phyloP scores from a whole-genome alignment of 1,140 invertebrate species.

The Trinorchestia longiramus region DNA sequence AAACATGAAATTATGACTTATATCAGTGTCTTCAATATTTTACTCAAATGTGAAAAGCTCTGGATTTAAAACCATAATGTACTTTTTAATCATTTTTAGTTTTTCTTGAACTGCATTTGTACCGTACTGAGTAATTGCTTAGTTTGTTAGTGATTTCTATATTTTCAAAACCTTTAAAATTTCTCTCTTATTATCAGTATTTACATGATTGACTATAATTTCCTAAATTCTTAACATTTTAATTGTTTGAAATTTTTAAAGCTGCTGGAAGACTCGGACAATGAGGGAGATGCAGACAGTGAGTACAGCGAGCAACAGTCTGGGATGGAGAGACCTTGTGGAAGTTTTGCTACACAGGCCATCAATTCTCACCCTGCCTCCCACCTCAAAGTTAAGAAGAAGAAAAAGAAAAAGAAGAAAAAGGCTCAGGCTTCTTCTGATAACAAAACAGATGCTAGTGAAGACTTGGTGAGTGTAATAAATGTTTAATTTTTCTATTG shows the following conservation, averaged over 20 bases:
- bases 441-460: slow-evolving; percentile 75
- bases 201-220: neutral
- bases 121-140: no score
- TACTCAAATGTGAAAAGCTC: no score
- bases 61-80: no score
- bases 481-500: neutral
- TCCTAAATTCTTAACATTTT: neutral
- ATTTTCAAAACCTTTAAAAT: no score
- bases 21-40: no score
- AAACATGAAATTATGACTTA: no score
- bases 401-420: slow-evolving; percentile 70
- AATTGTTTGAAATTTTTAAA: neutral
- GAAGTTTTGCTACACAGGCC: neutral
- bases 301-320: slow-evolving; percentile 48
- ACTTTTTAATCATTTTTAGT: no score
- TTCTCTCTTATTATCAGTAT: no score
- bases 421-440: slow-evolving; percentile 73
- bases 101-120: no score
- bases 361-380: neutral
- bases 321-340: neutral
- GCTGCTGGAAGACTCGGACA: slow-evolving; percentile 33
- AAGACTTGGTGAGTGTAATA: neutral
- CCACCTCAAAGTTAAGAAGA: slow-evolving; percentile 55
- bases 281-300: slow-evolving; percentile 49
- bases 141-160: no score